Evolutionary conservation across 2,797 vertebrate species (phyloP), one percentile per base, ranked within the genome.

Genomic region (Dermochelys coriacea): DNA sequence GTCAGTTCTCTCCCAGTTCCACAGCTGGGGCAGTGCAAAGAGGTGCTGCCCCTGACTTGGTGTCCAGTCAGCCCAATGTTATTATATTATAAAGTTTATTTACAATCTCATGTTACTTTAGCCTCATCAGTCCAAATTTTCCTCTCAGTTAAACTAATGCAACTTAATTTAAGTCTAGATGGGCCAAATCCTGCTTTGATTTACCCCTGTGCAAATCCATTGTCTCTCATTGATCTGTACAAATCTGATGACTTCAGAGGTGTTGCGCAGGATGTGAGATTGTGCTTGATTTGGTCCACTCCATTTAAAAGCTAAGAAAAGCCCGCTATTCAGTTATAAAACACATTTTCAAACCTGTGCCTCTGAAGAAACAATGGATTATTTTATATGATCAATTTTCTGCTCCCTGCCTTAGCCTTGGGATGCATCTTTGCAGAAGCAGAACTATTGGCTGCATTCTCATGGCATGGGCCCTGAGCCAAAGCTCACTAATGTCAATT

Each of bases 251-350:
- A 79, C 31, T n/a, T 49, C 77, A 47, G 19, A 11, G 6, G 25
- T 23, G 31, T 49, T 8, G 4, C 0, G 0, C 29, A 49, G 37
- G 55, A 37, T 45, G 4, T 45, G 55, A 45, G 31, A 11, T 21
- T 41, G 31, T 19, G 19, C 31, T 85, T 55, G 45, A 80, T 37
- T 37, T 68, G n/a, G 52, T 19, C 27, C 5, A 5, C 37, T 21
- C 64, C 34, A 9, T 6, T 3, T 23, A 51, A 77, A 82, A 83
- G 57, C 2, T 5, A 37, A 47, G 2, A 52, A 5, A 14, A 80
- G 55, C 5, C 64, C 74, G 12, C 11, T 75, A 15, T 50, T 64
- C 0, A 0, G 19, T 8, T 80, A 49, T 55, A 29, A 82, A 84
- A 37, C 2, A 0, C 34, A 45, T 37, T 79, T 80, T 61, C 45